Percentiles rank a stretch among this genome's conserved stretches.
Conservation (phyloP, 2,888 invertebrate genomes). For the Linnaemya tessellans region DNA sequence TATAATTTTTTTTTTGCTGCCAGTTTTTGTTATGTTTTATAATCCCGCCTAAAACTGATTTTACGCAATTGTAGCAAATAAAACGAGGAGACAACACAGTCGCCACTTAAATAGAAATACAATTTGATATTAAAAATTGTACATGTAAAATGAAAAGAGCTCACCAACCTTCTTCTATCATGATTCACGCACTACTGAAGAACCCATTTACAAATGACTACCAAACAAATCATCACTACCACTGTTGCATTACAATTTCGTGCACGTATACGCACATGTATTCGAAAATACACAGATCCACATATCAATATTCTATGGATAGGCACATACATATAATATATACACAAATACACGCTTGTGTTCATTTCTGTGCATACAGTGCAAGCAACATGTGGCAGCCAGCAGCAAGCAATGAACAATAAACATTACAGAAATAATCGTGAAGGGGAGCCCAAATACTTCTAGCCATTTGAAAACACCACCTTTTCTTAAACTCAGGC, state of each 20-base stretch:
- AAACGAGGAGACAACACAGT: slow-evolving; percentile 51
- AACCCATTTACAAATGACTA: slow-evolving; percentile 53
- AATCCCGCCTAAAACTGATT: slow-evolving; percentile 70
- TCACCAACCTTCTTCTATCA: slow-evolving; percentile 81
- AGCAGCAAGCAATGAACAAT: slow-evolving; percentile 22
- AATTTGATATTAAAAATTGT: slow-evolving; percentile 48
- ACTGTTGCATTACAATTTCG: slow-evolving; percentile 14
- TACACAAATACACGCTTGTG: slow-evolving; percentile 6
- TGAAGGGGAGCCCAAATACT: slow-evolving; percentile 52
- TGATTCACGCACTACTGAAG: slow-evolving; percentile 72
- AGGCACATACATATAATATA: not conserved
- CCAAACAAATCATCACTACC: slow-evolving; percentile 59
- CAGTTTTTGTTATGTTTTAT: slow-evolving; percentile 43
- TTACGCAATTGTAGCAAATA: slow-evolving; percentile 73
- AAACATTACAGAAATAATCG: slow-evolving; percentile 48
- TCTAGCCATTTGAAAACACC: slow-evolving; percentile 30
- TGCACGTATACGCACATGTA: slow-evolving; percentile 56
- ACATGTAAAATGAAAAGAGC: slow-evolving; percentile 64
- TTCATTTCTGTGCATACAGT: slow-evolving; percentile 25
- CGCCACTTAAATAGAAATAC: slow-evolving; percentile 53
- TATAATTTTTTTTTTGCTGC: slow-evolving; percentile 34
- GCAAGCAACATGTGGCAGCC: slow-evolving; percentile 80
- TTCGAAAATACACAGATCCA: slow-evolving; percentile 57
- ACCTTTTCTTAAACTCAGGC: slow-evolving; percentile 17
- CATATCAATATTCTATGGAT: not conserved